Conservation (phyloP, 2,888 invertebrate genomes). For the Amphimallon solstitiale region DNA sequence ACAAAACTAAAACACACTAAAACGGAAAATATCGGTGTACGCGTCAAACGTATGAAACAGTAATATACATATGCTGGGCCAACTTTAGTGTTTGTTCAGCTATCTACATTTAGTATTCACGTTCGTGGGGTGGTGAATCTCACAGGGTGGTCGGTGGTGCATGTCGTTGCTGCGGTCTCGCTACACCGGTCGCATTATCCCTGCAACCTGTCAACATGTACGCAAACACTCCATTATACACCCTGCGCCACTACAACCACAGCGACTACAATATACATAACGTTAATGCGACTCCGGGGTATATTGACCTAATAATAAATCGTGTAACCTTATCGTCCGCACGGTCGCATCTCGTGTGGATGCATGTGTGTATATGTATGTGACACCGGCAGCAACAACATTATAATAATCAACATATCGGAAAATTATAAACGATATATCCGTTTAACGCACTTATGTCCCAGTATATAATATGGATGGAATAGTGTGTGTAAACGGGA, state of each 20-base stretch:
- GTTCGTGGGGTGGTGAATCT: constrained; percentile 29
- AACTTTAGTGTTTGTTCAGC: constrained; percentile 15
- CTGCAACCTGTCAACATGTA: constrained; percentile 49
- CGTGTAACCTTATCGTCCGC: constrained; percentile 13
- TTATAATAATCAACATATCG: constrained; percentile 31
- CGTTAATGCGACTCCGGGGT: constrained; percentile 31
- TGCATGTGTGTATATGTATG: background rate
- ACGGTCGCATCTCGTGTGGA: constrained; percentile 12
- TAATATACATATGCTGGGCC: background rate
- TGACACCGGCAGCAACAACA: background rate
- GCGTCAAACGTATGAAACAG: background rate
- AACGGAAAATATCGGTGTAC: background rate
- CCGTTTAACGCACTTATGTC: constrained; percentile 21
- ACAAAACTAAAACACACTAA: background rate
- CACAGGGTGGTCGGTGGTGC: constrained; percentile 45
- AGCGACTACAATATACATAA: constrained; percentile 6
- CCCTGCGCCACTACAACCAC: constrained; percentile 28
- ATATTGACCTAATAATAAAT: constrained; percentile 33
- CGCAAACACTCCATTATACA: constrained; percentile 33
- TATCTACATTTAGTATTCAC: constrained; percentile 15
- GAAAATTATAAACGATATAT: constrained; percentile 31
- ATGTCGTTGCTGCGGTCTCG: constrained; percentile 48
- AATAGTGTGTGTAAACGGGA: background rate
- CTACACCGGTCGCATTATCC: constrained; percentile 49
- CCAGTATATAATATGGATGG: background rate